Conservation (phyloP, 2,888 invertebrate species). For the Tenthredo mesomela region DNA sequence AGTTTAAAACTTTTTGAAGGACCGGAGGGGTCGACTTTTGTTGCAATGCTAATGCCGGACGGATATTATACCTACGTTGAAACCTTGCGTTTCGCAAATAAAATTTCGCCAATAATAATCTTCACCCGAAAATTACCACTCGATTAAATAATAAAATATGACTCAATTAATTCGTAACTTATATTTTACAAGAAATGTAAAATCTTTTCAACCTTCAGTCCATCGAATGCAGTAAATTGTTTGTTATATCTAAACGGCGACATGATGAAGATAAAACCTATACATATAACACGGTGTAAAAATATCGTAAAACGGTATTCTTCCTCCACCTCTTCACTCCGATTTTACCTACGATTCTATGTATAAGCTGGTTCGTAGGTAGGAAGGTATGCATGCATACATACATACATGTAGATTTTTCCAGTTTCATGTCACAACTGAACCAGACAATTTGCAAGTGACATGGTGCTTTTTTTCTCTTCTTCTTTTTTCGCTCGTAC, state of each 20-base stretch:
- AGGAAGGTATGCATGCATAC: neutral
- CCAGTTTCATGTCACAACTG: slow-evolving; percentile 4
- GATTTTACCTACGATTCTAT: neutral
- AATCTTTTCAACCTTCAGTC: neutral
- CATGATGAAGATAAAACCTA: slow-evolving; percentile 11
- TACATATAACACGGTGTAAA: neutral
- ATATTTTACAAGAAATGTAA: neutral
- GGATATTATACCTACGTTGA: neutral
- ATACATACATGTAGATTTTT: neutral
- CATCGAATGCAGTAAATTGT: neutral
- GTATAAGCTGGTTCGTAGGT: too few species aligned
- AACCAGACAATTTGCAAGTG: slow-evolving; percentile 39
- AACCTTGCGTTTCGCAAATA: neutral
- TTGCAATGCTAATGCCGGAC: slow-evolving; percentile 40
- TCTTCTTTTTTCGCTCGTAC: neutral
- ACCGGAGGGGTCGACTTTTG: slow-evolving; percentile 37
- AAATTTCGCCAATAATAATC: neutral
- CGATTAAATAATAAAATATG: neutral
- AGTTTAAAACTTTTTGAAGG: slow-evolving; percentile 40
- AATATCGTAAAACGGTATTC: slow-evolving; percentile 31
- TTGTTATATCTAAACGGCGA: slow-evolving; percentile 7
- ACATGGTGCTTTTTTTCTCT: neutral
- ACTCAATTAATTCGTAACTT: neutral
- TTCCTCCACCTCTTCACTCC: neutral
- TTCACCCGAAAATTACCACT: neutral